phyloP scores from a whole-genome alignment of 2,113 vertebrate species.

The Amphiprion ocellaris region DNA sequence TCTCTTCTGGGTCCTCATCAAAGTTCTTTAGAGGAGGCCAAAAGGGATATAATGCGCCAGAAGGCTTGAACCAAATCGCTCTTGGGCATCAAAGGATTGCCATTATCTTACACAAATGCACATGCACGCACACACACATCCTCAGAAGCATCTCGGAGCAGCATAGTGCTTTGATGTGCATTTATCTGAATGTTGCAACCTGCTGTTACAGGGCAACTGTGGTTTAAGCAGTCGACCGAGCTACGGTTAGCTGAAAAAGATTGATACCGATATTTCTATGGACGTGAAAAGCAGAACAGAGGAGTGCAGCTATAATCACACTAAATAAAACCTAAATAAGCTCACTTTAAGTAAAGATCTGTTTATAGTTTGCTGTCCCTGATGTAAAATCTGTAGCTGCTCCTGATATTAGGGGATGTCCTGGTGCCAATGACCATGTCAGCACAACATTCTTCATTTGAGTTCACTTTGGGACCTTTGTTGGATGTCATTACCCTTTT shows the following conservation, averaged over 20 bases:
- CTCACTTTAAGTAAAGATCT: no score
- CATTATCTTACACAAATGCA: slow-evolving; percentile 74
- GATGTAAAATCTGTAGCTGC: not conserved
- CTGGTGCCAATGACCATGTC: no score
- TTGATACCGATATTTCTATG: slow-evolving; percentile 6
- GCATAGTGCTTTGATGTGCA: slow-evolving; percentile 70
- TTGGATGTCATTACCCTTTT: no score
- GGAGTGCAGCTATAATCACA: not conserved
- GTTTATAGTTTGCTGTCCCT: not conserved
- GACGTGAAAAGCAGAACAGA: not conserved
- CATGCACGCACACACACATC: slow-evolving; percentile 41
- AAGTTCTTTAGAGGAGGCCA: slow-evolving; percentile 75
- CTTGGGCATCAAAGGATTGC: slow-evolving; percentile 79
- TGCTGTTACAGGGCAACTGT: slow-evolving; percentile 23
- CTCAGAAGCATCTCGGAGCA: slow-evolving; percentile 26
- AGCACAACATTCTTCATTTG: no score
- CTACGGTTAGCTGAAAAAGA: not conserved
- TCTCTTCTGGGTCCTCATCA: slow-evolving; percentile 80
- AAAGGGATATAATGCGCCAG: slow-evolving; percentile 67
- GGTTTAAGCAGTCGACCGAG: slow-evolving; percentile 21
- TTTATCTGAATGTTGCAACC: slow-evolving; percentile 63
- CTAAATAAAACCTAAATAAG: no score
- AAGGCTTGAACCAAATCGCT: slow-evolving; percentile 68
- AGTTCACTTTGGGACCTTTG: no score
- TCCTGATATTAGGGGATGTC: not conserved